Conservation (phyloP, 2,113 vertebrate genomes). For the Plecotus auritus region DNA sequence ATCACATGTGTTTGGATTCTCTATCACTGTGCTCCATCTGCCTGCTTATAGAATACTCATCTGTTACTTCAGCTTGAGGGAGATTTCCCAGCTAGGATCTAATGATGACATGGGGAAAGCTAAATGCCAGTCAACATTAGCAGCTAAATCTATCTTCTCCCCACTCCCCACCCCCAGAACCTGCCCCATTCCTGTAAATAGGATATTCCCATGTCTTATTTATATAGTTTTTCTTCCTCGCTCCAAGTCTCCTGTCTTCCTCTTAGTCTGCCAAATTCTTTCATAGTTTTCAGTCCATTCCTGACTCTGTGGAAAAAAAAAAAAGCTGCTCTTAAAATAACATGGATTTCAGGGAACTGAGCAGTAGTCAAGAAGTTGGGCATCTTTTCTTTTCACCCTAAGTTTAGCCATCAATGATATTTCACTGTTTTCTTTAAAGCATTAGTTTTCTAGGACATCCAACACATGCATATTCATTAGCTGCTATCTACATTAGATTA, state of each 20-base stretch:
- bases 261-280: not conserved
- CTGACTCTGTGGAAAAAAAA: not conserved
- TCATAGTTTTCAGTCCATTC: not conserved
- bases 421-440: conserved; percentile 22
- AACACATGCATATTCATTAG: conserved; percentile 57
- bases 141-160: not conserved
- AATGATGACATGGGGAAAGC: not conserved
- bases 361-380: not conserved
- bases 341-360: not conserved
- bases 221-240: not conserved
- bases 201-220: not conserved
- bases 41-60: not conserved
- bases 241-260: not conserved
- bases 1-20: not conserved
- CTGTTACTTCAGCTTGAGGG: not conserved
- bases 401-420: not conserved
- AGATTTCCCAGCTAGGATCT: not conserved
- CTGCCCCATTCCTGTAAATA: not conserved
- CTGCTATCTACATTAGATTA: conserved; percentile 55
- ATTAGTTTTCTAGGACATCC: conserved; percentile 56
- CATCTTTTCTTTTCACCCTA: conserved; percentile 13
- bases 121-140: not conserved
- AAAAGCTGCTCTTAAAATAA: not conserved
- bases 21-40: not conserved
- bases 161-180: not conserved